These are phyloP conservation scores for Sinocyclocheilus anophthalmus DNA, from an alignment of 2,113 vertebrate genomes.

Conservation along the genomic window DNA sequence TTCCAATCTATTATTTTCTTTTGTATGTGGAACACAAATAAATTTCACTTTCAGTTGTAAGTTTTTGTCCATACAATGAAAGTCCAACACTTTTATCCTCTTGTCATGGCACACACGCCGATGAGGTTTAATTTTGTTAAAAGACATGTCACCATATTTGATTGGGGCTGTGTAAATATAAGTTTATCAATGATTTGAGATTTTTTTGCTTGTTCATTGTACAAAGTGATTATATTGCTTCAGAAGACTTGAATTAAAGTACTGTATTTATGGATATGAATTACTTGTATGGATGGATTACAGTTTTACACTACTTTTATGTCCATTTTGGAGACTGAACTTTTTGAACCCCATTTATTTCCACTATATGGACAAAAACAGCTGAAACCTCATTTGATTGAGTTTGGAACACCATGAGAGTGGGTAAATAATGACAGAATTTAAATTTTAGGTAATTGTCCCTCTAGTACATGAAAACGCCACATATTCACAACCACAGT, in stretches of 20 bases:
- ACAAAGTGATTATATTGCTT: neutral
- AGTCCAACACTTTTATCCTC: neutral
- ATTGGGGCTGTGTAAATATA: neutral
- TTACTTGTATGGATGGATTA: too few relatives aligned
- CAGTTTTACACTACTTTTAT: neutral
- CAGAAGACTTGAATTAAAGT: neutral
- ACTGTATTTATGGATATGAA: neutral
- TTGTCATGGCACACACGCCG: neutral
- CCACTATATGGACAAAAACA: neutral
- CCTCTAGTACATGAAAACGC: neutral
- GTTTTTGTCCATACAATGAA: neutral
- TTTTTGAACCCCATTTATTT: neutral
- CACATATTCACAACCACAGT: neutral
- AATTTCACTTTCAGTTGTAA: neutral
- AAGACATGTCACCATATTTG: neutral
- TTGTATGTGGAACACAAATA: neutral
- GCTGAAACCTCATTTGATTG: neutral
- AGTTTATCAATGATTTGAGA: neutral
- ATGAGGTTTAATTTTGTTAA: neutral
- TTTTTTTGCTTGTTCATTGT: neutral
- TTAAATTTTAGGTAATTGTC: neutral
- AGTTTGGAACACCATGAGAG: neutral
- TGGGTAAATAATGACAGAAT: neutral
- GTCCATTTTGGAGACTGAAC: neutral
- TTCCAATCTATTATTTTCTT: neutral